Conservation (phyloP, 2,888 invertebrate species). For the Mythimna lalbum region DNA sequence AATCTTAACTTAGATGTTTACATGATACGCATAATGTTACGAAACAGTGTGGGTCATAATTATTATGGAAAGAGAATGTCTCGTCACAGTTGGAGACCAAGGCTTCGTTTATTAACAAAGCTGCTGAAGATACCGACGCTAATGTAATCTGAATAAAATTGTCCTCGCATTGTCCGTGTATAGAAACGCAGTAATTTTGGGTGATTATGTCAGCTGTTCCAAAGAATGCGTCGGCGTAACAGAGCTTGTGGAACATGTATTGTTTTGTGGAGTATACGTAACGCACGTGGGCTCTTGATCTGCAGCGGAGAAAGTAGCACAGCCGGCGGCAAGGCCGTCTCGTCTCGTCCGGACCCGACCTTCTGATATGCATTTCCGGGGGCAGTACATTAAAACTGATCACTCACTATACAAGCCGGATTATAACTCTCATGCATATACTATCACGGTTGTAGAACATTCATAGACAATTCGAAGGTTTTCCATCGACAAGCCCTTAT, state of each 20-base stretch:
- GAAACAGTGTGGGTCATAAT: conserved; percentile 75
- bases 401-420: conserved; percentile 9
- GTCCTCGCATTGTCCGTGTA: conserved; percentile 78
- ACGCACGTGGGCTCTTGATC: conserved; percentile 82
- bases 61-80: conserved; percentile 81
- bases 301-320: conserved; percentile 87
- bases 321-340: conserved; percentile 88
- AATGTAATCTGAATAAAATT: conserved; percentile 73
- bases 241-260: conserved; percentile 77
- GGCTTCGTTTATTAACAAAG: conserved; percentile 83
- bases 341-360: conserved; percentile 84
- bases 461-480: conserved; percentile 58
- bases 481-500: conserved; percentile 68
- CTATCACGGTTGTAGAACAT: conserved; percentile 21
- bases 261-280: conserved; percentile 80
- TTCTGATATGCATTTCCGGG: conserved; percentile 83
- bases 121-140: conserved; percentile 75
- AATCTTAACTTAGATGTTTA: conserved; percentile 50
- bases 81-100: conserved; percentile 82
- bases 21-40: conserved; percentile 69
- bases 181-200: conserved; percentile 81
- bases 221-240: conserved; percentile 81
- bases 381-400: conserved; percentile 68
- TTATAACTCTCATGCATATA: conserved; percentile 10
- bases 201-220: conserved; percentile 86